Base-by-base conservation (phyloP, 23 tunicate genomes). In the Ascidia mentula region DNA sequence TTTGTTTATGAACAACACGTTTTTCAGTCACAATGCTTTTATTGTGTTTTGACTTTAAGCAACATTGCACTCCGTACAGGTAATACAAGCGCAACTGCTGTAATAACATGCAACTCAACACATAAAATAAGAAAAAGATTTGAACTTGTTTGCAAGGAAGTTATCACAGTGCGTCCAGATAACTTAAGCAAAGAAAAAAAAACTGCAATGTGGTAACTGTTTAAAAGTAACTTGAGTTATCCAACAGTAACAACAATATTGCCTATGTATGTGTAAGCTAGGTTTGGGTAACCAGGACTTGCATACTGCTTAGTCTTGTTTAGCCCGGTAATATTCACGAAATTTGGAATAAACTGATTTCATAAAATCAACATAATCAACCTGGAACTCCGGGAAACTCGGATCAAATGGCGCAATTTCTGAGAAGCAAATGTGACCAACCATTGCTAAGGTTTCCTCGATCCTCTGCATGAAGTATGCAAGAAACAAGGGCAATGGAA, bases 401-500 rank as follows among this genome's bases (percentile, higher is more conserved):
- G 75, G 75, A 40, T 83, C 81, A 60, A 76, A 75, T 1, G 87
- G 87, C 2, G 86, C 78, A 18, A 83, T 26, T 40, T 83, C 87
- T 9, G 87, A 79, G 32, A 83, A 83, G 70, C 87, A 83, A 31
- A 83, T 34, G 18, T 79, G 75, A 15, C 87, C 87, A 28, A 83
- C 36, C 80, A 83, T 65, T 2, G 34, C 12, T 81, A 83, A 75
- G 30, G 80, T 83, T 33, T 83, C 81, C 38, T 85, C 89, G 37
- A 85, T 71, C 9, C 77, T 45, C 18, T 72, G 36, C 28, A 85
- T 40, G 3, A 78, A 45, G 36, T 75, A 78, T 0, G 82, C 46
- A 33, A 86, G 30, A 46, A 86, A 86, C 22, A 86, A 59, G 18
- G 90, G 90, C 46, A 86, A 79, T 1, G 90, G 90, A 20, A 86